A percentile compares a stretch with the other conserved stretches of the same genome.
phyloP scores from a whole-genome alignment of 1,140 invertebrate genomes.

The Camponotus floridanus region DNA sequence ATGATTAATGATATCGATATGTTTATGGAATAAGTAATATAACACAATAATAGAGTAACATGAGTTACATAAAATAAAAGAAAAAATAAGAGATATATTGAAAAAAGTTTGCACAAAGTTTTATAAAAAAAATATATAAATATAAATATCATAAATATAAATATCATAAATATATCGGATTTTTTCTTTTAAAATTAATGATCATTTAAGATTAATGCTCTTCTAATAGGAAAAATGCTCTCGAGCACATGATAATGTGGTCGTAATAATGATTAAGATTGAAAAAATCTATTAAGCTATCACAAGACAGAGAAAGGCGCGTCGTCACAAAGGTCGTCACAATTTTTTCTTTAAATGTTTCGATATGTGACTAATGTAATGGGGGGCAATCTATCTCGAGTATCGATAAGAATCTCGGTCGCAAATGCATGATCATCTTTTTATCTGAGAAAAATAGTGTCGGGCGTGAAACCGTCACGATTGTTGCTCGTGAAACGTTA shows the following conservation, averaged over 20 bases:
- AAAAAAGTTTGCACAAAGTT: no score
- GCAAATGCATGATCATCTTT: constrained; percentile 49
- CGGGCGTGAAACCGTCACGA: constrained; percentile 64
- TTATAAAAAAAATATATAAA: no score
- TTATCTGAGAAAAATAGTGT: constrained; percentile 69
- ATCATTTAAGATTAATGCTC: no score
- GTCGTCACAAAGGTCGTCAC: no score
- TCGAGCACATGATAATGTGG: not conserved
- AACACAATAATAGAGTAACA: no score
- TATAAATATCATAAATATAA: no score
- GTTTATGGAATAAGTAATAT: not conserved
- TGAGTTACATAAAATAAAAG: no score
- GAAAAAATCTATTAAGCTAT: not conserved
- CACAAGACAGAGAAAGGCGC: not conserved
- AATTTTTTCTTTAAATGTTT: not conserved
- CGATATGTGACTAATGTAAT: not conserved
- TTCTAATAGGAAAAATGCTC: no score
- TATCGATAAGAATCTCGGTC: constrained; percentile 65
- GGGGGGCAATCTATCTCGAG: constrained; percentile 40
- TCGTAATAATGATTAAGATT: not conserved
- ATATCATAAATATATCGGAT: no score
- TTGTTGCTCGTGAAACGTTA: constrained; percentile 60
- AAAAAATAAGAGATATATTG: not conserved
- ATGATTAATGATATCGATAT: not conserved
- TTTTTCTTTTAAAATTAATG: no score